Evolutionary conservation across 2,888 invertebrate genomes (phyloP).

Genomic region (Synergus umbraculus): DNA sequence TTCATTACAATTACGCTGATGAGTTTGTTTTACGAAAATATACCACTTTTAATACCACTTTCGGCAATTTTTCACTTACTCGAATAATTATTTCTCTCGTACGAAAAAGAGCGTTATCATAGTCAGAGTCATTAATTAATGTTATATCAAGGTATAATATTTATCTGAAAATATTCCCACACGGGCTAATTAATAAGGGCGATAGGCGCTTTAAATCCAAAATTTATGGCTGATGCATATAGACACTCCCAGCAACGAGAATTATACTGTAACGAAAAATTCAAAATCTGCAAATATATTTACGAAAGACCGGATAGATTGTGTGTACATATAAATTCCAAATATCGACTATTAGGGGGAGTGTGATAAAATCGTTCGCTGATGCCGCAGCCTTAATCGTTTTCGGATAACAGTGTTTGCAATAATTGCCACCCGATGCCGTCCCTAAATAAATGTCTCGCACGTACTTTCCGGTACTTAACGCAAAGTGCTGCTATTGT

Average conservation of each 20-base stretch:
- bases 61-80: neutral
- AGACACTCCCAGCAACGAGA: neutral
- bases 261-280: neutral
- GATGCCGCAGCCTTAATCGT: constrained; percentile 55
- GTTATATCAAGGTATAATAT: neutral
- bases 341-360: constrained; percentile 41
- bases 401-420: constrained; percentile 59
- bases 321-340: constrained; percentile 39
- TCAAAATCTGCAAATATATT: constrained; percentile 37
- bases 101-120: neutral
- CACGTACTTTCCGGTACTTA: constrained; percentile 25
- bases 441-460: constrained; percentile 36
- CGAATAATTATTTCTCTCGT: neutral
- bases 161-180: neutral
- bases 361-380: constrained; percentile 52
- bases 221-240: constrained; percentile 10
- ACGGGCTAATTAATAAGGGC: constrained; percentile 2
- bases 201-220: constrained; percentile 5
- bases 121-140: neutral
- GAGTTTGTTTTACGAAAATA: no score
- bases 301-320: constrained; percentile 41
- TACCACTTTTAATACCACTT: neutral
- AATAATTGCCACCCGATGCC: constrained; percentile 53
- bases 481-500: constrained; percentile 33
- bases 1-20: no score